Base-by-base conservation (phyloP, 2,797 vertebrate genomes). In the Enteromius unitaeniatus region DNA sequence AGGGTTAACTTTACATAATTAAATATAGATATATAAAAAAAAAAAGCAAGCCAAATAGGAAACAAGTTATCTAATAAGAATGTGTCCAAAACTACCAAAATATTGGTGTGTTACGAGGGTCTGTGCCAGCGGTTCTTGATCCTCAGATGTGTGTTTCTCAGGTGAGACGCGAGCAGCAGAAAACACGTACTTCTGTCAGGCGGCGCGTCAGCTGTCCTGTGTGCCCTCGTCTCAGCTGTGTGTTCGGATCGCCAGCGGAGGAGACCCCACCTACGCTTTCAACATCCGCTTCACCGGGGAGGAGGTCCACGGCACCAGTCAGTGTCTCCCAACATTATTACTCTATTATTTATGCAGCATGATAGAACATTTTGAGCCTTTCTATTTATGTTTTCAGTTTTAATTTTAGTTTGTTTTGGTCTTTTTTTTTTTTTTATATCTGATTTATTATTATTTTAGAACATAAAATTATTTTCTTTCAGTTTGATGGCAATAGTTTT, bases 201-300 rank as follows among this genome's bases (percentile, higher is more conserved):
- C 98, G 0, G 97, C 97, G 0, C 92, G 97, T 1, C 98, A 99
- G 93, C 94, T 99, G 6, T 93, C 97, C 21, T 97, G 96, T 0
- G 95, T 99, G 55, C 97, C 97, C 0, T 99, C 98, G 0, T 99
- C 97, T 0, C 97, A 99, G 93, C 97, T 99, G 42, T 99, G 98
- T 0, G 98, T 99, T 28, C 98, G 97, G 72, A 92, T 99, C 62
- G 98, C 98, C 77, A 99, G 98, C 0, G 98, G 98, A 0, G 98
- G 98, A 0, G 98, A 99, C 92, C 98, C 98, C 13, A 99, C 98
- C 0, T 99, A 99, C 0, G 97, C 97, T 72, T 99, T 99, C 91
- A 99, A 99, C 95, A 99, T 99, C 84, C 97, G 98, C 87, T 99
- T 99, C 94, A 99, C 97, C 0, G 98, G 98, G 3, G 98, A 99